Evolutionary conservation across 2,113 vertebrate species (phyloP), one percentile per base, ranked within the genome.

Genomic region (Coreoperca whiteheadi): DNA sequence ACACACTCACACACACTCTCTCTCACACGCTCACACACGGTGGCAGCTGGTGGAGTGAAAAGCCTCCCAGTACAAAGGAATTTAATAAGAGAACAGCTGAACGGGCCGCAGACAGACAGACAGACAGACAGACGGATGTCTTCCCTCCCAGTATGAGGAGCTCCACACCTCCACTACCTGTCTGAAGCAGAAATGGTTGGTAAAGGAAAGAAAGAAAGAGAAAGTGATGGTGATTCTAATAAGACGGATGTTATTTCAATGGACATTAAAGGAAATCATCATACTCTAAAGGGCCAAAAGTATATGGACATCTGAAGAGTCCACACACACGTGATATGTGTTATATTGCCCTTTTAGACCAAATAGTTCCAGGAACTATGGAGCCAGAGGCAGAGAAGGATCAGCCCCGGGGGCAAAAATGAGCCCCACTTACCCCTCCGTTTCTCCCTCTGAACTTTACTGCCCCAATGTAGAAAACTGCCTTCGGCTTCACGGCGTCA

Each of bases 31-130:
- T 32, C 60, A 59, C 43, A 74, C 63, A 63, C 41, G 79, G 85
- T 83, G 88, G 92, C 94, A 94, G 87, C 93, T 93, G 92, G 90
- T 79, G 63, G 85, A 92, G 84, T 87, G 85, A 94, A 94, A 90
- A 72, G 86, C 77, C 73, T 71, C 83, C 64, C 34, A 74, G 83
- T 88, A 92, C 91, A 90, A 88, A 91, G 91, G 91, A 91, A 91
- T 93, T 88, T 93, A 92, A 92, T 92, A 93, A 94, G 89, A 91
- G 70, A 85, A 77, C 85, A 84, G 82, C 84, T 64, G 84, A 89
- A 83, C 68, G 59, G 10, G 37, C 7, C 8, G 8, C 39, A 41
- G 39, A 69, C 20, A 68, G 46, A 53, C 43, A 39, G 28, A 53
- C 68, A 51, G 25, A 46, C 15, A 48, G 15, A 21, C 48, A 53